Evolutionary conservation across 2,888 invertebrate species (phyloP).

Genomic region (Aethes cnicana): DNA sequence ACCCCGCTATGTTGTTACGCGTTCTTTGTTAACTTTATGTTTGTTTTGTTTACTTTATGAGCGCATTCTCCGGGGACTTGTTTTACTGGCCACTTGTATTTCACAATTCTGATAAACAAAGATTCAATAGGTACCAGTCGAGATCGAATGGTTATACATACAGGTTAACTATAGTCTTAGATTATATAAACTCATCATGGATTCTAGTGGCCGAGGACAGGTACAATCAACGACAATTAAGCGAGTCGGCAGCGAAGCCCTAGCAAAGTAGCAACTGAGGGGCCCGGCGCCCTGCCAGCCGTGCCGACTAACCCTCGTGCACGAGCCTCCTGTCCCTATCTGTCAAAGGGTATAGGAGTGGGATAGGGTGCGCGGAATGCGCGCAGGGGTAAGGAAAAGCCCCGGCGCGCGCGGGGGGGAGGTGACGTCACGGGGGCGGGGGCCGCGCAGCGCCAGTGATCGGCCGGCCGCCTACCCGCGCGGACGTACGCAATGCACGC

Average conservation of each 20-base stretch:
- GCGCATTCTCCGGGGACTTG: too few species aligned
- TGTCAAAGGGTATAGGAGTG: slow-evolving; percentile 32
- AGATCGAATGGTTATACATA: too few species aligned
- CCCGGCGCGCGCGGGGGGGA: slow-evolving; percentile 43
- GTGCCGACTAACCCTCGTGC: slow-evolving; percentile 47
- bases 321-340: slow-evolving; percentile 43
- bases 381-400: slow-evolving; percentile 50
- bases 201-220: slow-evolving; percentile 20
- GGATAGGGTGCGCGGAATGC: slow-evolving; percentile 38
- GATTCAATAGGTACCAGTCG: too few species aligned
- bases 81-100: too few species aligned
- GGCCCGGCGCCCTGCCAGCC: slow-evolving; percentile 42
- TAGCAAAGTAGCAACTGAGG: slow-evolving; percentile 20
- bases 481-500: slow-evolving; percentile 67
- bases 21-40: too few species aligned
- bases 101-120: too few species aligned
- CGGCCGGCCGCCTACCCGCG: slow-evolving; percentile 64
- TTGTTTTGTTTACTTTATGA: too few species aligned
- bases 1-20: too few species aligned
- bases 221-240: slow-evolving; percentile 28
- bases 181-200: too few species aligned
- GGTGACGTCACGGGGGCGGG: slow-evolving; percentile 43
- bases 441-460: slow-evolving; percentile 54
- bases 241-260: slow-evolving; percentile 15
- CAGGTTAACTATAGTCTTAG: too few species aligned